phyloP scores from a whole-genome alignment of 2,888 invertebrate genomes.

The Aromia moschata region DNA sequence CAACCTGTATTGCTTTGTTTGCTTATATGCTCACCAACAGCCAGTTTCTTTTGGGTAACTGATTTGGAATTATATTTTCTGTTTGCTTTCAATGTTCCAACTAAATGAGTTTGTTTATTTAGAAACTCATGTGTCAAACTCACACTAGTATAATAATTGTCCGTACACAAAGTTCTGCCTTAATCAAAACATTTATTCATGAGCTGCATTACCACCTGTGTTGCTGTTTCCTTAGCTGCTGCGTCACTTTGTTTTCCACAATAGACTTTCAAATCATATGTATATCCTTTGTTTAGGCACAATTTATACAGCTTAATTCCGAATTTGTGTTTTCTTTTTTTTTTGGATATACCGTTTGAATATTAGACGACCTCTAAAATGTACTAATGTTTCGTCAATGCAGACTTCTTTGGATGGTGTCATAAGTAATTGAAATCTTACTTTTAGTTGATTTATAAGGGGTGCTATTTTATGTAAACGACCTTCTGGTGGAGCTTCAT shows the following conservation, averaged over 20 bases:
- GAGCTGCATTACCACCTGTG: neutral
- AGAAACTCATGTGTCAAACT: neutral
- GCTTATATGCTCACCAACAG: neutral
- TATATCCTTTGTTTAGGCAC: neutral
- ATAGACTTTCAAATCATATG: conserved; percentile 1
- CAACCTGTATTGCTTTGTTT: neutral
- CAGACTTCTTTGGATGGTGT: neutral
- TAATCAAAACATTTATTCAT: neutral
- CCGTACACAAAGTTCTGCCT: neutral
- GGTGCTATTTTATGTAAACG: neutral
- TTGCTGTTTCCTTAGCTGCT: neutral
- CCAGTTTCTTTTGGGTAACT: neutral
- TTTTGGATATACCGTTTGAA: neutral
- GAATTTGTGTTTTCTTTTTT: neutral
- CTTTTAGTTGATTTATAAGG: neutral
- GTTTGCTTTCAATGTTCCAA: neutral
- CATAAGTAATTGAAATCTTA: neutral
- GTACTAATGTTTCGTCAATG: conserved; percentile 2
- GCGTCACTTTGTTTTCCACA: neutral
- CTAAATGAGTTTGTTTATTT: neutral
- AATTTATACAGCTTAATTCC: neutral
- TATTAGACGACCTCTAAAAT: neutral
- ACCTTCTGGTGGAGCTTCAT: neutral
- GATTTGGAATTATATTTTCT: neutral
- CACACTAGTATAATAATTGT: neutral